phyloP scores from a whole-genome alignment of 2,797 vertebrate genomes.

The Myripristis murdjan region DNA sequence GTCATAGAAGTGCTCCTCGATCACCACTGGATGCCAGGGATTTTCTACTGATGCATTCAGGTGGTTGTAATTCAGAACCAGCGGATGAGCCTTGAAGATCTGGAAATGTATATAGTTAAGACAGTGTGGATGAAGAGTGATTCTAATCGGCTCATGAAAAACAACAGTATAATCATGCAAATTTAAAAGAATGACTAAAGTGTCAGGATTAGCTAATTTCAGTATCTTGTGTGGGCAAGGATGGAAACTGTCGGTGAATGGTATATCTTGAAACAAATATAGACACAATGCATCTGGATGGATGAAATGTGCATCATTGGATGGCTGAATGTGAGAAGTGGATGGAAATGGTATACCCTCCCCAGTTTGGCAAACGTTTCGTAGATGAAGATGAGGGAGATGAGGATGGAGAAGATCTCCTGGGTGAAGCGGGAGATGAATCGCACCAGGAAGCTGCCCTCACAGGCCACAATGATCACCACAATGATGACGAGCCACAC shows the following conservation, averaged over 20 bases:
- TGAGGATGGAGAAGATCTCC: conserved; percentile 99
- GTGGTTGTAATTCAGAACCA: conserved; percentile 70
- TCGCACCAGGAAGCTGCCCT: conserved; percentile 96
- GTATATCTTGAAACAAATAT: background rate
- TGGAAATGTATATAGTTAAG: conserved; percentile 60
- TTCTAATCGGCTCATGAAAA: background rate
- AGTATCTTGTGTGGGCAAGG: background rate
- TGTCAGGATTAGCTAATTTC: too few species aligned
- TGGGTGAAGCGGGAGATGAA: conserved; percentile 98
- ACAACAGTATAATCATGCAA: background rate
- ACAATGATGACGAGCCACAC: conserved; percentile 95
- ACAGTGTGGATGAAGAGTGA: background rate
- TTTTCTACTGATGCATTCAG: conserved; percentile 60
- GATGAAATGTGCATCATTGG: background rate
- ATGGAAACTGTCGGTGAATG: conserved; percentile 3
- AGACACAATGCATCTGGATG: background rate
- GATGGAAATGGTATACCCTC: conserved; percentile 81
- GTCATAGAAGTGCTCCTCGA: conserved; percentile 60
- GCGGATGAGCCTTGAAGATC: conserved; percentile 90
- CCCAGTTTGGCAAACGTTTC: conserved; percentile 95
- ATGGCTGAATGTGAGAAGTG: background rate
- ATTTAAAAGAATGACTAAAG: background rate
- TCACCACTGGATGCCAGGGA: conserved; percentile 77
- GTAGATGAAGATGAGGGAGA: conserved; percentile 99
- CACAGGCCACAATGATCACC: conserved; percentile 90